A percentile compares a stretch with the other conserved stretches of the same genome.
Evolutionary conservation across 2,888 invertebrate species (phyloP).

Genomic region (Papilio elwesi): DNA sequence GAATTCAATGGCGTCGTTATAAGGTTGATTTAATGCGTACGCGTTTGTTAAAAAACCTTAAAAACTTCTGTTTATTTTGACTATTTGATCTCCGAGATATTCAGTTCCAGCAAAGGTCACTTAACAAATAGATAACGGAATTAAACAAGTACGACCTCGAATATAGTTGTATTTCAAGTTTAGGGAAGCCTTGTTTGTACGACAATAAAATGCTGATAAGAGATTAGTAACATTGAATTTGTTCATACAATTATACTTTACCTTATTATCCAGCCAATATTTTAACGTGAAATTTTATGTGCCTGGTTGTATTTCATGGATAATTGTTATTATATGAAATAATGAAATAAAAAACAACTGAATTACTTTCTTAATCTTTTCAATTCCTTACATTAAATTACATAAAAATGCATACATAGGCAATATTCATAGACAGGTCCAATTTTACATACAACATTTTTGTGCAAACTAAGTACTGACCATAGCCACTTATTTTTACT

Average conservation of each 20-base stretch:
- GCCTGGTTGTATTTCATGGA: too few relatives aligned
- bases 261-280: too few relatives aligned
- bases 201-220: conserved; percentile 5
- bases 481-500: too few relatives aligned
- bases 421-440: too few relatives aligned
- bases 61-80: conserved; percentile 31
- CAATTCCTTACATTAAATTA: too few relatives aligned
- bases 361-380: too few relatives aligned
- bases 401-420: too few relatives aligned
- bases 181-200: conserved; percentile 25
- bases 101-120: conserved; percentile 36
- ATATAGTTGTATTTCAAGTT: conserved; percentile 27
- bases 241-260: neutral
- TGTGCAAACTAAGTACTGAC: too few relatives aligned
- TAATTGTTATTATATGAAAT: too few relatives aligned
- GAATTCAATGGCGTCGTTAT: conserved; percentile 37
- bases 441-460: too few relatives aligned
- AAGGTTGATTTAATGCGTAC: conserved; percentile 38
- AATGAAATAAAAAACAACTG: too few relatives aligned
- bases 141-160: conserved; percentile 30
- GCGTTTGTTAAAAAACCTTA: conserved; percentile 27
- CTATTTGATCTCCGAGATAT: conserved; percentile 36
- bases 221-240: neutral
- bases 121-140: conserved; percentile 38
- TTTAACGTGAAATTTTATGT: too few relatives aligned